Conservation (phyloP, 2,888 invertebrate species). For the Thymelicus acteon region DNA sequence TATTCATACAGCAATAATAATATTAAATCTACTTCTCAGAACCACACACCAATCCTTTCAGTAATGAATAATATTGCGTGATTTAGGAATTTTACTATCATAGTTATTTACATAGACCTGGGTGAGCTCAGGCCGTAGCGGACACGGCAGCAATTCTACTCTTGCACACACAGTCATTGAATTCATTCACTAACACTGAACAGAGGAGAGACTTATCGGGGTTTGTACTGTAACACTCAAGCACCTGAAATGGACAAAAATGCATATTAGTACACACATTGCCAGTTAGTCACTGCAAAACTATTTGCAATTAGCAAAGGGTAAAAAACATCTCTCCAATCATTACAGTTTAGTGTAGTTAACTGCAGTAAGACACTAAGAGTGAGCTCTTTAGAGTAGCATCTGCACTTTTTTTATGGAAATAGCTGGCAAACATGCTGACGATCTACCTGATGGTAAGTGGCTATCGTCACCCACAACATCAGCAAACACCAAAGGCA, state of each 20-base stretch:
- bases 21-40: constrained; percentile 69
- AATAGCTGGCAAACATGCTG: no score
- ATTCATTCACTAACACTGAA: constrained; percentile 79
- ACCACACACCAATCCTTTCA: constrained; percentile 44
- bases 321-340: no score
- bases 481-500: no score
- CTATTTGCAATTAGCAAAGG: constrained; percentile 8
- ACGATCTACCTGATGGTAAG: no score
- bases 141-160: constrained; percentile 75
- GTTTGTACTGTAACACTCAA: constrained; percentile 77
- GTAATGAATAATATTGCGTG: constrained; percentile 30
- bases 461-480: no score
- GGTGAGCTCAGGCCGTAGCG: constrained; percentile 64
- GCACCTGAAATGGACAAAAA: constrained; percentile 62
- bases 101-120: constrained; percentile 46
- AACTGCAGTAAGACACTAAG: no score
- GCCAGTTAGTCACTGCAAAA: constrained; percentile 15
- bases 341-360: no score
- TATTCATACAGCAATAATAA: constrained; percentile 78
- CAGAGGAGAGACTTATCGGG: constrained; percentile 74
- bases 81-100: constrained; percentile 40
- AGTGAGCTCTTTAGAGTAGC: no score
- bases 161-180: constrained; percentile 82
- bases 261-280: constrained; percentile 7
- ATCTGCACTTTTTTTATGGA: no score